These are phyloP conservation scores for Mirounga angustirostris DNA, from an alignment of 2,113 vertebrate genomes.

Conservation along the genomic window DNA sequence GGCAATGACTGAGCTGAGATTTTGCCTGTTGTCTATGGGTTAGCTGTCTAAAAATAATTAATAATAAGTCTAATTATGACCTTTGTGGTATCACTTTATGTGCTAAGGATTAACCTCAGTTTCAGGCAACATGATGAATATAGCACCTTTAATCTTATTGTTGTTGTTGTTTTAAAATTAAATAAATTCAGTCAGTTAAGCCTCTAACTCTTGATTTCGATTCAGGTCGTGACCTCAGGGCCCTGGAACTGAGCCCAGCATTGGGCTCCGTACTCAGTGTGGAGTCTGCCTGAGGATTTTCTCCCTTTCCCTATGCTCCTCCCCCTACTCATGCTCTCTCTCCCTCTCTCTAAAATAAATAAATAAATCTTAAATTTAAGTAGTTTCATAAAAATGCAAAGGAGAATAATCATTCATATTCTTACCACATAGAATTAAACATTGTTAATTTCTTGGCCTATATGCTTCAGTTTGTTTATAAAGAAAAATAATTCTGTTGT, in stretches of 20 bases:
- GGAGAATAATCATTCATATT: neutral
- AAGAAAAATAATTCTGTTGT: slow-evolving; percentile 13
- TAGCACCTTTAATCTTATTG: neutral
- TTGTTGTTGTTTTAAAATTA: neutral
- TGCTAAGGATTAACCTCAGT: neutral
- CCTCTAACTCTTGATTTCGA: neutral
- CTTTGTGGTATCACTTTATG: neutral
- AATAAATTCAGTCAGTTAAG: neutral
- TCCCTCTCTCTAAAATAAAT: neutral
- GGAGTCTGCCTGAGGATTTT: neutral
- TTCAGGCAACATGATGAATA: neutral
- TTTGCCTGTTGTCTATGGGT: neutral
- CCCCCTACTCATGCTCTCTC: neutral
- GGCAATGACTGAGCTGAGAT: neutral
- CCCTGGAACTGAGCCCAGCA: neutral
- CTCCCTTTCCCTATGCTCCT: neutral
- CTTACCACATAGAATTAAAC: neutral
- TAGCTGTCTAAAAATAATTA: neutral
- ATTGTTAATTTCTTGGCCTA: neutral
- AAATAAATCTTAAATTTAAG: neutral
- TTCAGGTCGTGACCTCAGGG: neutral
- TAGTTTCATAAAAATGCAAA: slow-evolving; percentile 22
- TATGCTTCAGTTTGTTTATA: slow-evolving; percentile 45
- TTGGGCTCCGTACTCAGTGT: neutral
- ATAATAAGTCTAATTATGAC: neutral